phyloP scores from a whole-genome alignment of 1,140 invertebrate genomes.

The Ptiloglossa arizonensis region DNA sequence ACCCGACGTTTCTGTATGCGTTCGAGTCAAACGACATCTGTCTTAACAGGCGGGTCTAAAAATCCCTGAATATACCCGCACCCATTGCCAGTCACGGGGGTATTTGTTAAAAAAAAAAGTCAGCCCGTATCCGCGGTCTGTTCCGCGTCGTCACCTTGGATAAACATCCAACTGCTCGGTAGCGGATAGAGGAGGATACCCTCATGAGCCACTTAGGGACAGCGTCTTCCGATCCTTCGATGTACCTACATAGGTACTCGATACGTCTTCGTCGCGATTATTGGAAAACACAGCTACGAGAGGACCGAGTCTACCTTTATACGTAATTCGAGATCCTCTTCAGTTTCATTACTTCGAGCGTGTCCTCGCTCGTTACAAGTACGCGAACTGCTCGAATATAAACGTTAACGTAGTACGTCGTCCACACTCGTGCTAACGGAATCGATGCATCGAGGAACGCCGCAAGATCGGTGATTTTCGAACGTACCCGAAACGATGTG shows the following conservation, averaged over 20 bases:
- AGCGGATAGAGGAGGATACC: conserved; percentile 32
- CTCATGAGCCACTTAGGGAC: conserved; percentile 40
- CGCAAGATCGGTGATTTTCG: too few species aligned
- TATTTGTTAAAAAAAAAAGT: conserved; percentile 57
- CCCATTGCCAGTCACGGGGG: conserved; percentile 38
- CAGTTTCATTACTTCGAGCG: too few species aligned
- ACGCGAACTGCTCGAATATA: too few species aligned
- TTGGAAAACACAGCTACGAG: conserved; percentile 17
- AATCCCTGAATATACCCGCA: conserved; percentile 72
- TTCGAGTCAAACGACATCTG: conserved; percentile 29
- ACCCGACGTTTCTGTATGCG: background rate
- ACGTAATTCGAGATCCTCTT: too few species aligned
- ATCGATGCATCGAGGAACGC: too few species aligned
- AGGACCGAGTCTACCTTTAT: too few species aligned
- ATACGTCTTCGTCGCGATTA: background rate
- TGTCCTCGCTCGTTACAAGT: too few species aligned
- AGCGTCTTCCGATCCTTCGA: conserved; percentile 27
- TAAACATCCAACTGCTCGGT: conserved; percentile 55
- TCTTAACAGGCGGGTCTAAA: conserved; percentile 29
- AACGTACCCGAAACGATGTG: too few species aligned
- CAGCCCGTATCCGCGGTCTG: conserved; percentile 52
- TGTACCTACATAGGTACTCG: background rate
- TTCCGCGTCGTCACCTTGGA: conserved; percentile 59
- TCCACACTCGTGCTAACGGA: too few species aligned
- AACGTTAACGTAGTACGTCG: too few species aligned